phyloP scores from a whole-genome alignment of 2,888 invertebrate species.

The Drosophila nigritarsus region DNA sequence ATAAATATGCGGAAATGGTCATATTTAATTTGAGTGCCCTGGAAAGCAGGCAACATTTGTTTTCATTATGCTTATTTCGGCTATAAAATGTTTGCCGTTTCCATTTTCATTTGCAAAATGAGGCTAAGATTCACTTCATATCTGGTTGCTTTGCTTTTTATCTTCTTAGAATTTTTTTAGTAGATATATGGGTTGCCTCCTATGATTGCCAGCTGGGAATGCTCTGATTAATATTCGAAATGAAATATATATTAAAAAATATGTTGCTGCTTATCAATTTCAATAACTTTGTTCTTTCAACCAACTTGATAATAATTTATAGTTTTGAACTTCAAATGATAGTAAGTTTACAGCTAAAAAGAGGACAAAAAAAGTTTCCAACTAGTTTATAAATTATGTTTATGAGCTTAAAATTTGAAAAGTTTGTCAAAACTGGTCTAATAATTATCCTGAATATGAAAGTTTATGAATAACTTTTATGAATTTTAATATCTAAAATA shows the following conservation, averaged over 20 bases:
- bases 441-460: no score
- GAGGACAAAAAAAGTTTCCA: background rate
- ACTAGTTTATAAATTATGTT: background rate
- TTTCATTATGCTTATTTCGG: conserved; percentile 36
- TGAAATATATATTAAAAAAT: background rate
- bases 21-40: conserved; percentile 51
- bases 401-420: background rate
- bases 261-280: background rate
- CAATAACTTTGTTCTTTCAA: background rate
- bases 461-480: no score
- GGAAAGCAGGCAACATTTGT: conserved; percentile 43
- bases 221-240: background rate
- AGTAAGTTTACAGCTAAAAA: background rate
- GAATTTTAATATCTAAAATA: no score
- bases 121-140: background rate
- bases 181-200: background rate
- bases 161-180: no score
- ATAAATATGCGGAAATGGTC: conserved; percentile 44
- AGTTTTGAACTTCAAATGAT: background rate
- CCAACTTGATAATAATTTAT: no score
- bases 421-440: background rate
- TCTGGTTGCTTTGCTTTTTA: background rate
- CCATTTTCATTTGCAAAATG: background rate
- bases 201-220: background rate
- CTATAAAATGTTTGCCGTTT: conserved; percentile 18